These are phyloP conservation scores for Drosophila fulvimacula DNA, from an alignment of 2,888 invertebrate genomes.

Conservation along the genomic window DNA sequence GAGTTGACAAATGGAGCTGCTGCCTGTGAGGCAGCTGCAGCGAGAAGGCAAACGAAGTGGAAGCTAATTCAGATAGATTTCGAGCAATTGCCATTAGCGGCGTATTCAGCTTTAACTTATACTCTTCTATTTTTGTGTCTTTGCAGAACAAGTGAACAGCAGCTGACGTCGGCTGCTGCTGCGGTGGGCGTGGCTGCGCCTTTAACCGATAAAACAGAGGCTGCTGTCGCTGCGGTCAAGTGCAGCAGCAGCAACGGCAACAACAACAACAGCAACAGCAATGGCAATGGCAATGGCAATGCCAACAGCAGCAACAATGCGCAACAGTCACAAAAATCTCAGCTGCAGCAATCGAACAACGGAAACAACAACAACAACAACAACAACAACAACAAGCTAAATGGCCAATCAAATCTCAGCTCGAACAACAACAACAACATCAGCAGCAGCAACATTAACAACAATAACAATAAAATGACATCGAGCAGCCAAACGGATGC, in stretches of 20 bases:
- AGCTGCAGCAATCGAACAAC: conserved; percentile 59
- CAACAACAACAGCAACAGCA: conserved; percentile 49
- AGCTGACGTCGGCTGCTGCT: conserved; percentile 53
- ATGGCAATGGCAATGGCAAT: conserved; percentile 50
- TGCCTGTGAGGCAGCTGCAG: background rate
- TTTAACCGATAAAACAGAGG: conserved; percentile 41
- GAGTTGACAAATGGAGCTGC: conserved; percentile 7
- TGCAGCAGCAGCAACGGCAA: conserved; percentile 27
- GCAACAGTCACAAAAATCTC: conserved; percentile 64
- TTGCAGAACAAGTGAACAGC: conserved; percentile 70
- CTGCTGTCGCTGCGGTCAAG: conserved; percentile 30
- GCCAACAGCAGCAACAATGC: conserved; percentile 54
- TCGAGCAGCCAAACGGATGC: conserved; percentile 47
- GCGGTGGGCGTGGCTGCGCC: conserved; percentile 39
- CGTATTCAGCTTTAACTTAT: background rate
- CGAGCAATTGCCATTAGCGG: background rate
- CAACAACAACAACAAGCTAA: conserved; percentile 51
- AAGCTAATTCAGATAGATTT: background rate
- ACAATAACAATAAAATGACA: conserved; percentile 44
- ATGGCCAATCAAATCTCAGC: conserved; percentile 68
- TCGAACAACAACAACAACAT: conserved; percentile 35
- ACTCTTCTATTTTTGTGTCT: background rate
- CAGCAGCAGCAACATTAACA: conserved; percentile 30
- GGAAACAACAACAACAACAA: conserved; percentile 52
- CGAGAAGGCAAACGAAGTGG: conserved; percentile 3